Evolutionary conservation across 2,113 vertebrate genomes (phyloP).

Genomic region (Petaurus breviceps): DNA sequence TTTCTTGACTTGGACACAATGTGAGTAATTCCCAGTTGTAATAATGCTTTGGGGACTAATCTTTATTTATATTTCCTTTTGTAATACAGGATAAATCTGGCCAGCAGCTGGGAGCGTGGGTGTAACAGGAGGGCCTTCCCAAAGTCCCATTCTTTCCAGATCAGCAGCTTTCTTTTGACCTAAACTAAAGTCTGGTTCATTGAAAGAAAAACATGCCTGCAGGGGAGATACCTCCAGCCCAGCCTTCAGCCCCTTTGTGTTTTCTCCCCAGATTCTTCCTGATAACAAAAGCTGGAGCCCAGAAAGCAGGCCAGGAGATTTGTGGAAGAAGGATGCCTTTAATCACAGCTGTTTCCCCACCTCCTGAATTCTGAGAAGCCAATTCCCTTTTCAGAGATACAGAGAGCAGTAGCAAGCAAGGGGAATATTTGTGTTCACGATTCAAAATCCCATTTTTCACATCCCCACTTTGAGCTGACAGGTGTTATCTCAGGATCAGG

Average conservation of each 20-base stretch:
- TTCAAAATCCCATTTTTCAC: neutral
- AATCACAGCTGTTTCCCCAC: constrained; percentile 28
- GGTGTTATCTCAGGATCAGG: neutral
- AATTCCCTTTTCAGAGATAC: neutral
- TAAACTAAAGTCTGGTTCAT: constrained; percentile 83
- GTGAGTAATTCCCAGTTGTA: constrained; percentile 6
- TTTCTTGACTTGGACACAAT: neutral
- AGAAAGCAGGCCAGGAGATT: constrained; percentile 77
- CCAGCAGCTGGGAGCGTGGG: constrained; percentile 76
- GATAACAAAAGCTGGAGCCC: constrained; percentile 70
- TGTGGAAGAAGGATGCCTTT: constrained; percentile 22
- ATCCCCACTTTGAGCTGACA: neutral
- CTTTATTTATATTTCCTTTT: constrained; percentile 72
- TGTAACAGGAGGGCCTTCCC: constrained; percentile 76
- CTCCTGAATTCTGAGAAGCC: neutral
- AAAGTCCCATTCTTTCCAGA: constrained; percentile 87
- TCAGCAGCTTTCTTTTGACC: constrained; percentile 86
- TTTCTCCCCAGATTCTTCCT: constrained; percentile 54
- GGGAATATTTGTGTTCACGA: neutral
- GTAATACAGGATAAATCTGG: constrained; percentile 48
- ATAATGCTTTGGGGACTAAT: constrained; percentile 70
- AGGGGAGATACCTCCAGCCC: constrained; percentile 78
- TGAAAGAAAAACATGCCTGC: constrained; percentile 76
- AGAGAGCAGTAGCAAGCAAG: neutral
- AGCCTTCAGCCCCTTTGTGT: constrained; percentile 74